phyloP scores from a whole-genome alignment of 2,888 invertebrate species.

The Eurytoma adleriae region DNA sequence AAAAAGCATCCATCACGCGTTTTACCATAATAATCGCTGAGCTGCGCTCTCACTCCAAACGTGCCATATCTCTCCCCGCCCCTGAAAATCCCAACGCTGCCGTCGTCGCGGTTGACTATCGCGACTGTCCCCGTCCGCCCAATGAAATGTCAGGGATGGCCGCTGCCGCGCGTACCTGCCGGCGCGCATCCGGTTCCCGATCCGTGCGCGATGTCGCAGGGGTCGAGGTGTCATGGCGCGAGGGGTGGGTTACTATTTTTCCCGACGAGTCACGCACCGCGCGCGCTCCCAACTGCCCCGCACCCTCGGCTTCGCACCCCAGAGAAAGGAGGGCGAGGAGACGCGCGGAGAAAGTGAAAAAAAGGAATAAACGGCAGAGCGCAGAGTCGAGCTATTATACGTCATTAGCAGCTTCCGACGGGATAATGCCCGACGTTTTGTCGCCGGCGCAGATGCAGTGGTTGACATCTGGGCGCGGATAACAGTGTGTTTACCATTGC shows the following conservation, averaged over 20 bases:
- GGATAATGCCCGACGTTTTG: background rate
- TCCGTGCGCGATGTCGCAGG: conserved; percentile 2
- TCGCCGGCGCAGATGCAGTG: no score
- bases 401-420: conserved; percentile 67
- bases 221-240: conserved; percentile 33
- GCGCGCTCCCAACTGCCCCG: background rate
- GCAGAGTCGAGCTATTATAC: conserved; percentile 63
- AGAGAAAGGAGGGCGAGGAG: background rate
- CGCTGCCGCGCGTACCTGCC: conserved; percentile 36
- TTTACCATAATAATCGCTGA: no score
- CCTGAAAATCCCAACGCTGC: background rate
- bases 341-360: background rate
- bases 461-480: no score
- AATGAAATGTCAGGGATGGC: conserved; percentile 42
- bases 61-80: background rate
- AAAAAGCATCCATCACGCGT: no score
- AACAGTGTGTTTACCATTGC: no score
- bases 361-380: background rate
- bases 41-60: no score
- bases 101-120: background rate
- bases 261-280: background rate
- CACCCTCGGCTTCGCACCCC: background rate
- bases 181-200: conserved; percentile 16
- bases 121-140: background rate
- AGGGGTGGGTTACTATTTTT: background rate